Conservation (phyloP, 2,888 invertebrate species). For the Pandemis cinnamomeana region DNA sequence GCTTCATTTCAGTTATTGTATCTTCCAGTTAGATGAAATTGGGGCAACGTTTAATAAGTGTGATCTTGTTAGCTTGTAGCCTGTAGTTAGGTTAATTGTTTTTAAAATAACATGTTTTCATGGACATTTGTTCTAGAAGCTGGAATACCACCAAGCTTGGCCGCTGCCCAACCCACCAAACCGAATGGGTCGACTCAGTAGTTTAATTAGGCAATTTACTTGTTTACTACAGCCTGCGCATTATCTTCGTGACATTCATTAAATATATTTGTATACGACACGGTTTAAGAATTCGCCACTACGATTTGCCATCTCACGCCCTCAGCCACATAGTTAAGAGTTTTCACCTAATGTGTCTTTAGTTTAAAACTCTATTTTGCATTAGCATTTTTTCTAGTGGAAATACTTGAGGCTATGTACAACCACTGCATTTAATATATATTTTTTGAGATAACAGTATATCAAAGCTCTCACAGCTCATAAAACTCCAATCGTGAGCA, state of each 20-base stretch:
- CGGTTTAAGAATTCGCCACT: background rate
- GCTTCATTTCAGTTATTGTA: background rate
- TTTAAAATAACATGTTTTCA: slow-evolving; percentile 8
- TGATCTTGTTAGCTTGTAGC: slow-evolving; percentile 12
- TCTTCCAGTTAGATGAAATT: background rate
- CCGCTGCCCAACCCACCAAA: slow-evolving; percentile 29
- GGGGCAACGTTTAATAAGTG: slow-evolving; percentile 23
- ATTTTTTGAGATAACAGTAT: background rate
- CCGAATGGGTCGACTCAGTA: slow-evolving; percentile 13
- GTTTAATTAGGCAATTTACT: slow-evolving; percentile 19
- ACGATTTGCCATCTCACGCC: background rate
- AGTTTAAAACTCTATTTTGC: background rate
- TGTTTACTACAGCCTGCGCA: slow-evolving; percentile 7
- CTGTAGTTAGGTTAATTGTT: slow-evolving; percentile 13
- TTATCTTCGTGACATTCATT: slow-evolving; percentile 1
- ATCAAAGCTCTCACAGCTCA: background rate
- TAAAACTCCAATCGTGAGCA: background rate
- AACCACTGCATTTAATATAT: background rate
- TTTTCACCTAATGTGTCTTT: background rate
- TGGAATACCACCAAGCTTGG: slow-evolving; percentile 17
- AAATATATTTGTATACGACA: background rate
- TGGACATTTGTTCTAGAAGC: slow-evolving; percentile 23
- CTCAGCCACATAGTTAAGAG: background rate
- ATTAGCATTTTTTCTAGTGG: too few relatives aligned
- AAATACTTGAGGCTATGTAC: too few relatives aligned